Evolutionary conservation across 2,888 invertebrate genomes (phyloP), one percentile per base, ranked within the genome.

Genomic region (Germaria angustata): DNA sequence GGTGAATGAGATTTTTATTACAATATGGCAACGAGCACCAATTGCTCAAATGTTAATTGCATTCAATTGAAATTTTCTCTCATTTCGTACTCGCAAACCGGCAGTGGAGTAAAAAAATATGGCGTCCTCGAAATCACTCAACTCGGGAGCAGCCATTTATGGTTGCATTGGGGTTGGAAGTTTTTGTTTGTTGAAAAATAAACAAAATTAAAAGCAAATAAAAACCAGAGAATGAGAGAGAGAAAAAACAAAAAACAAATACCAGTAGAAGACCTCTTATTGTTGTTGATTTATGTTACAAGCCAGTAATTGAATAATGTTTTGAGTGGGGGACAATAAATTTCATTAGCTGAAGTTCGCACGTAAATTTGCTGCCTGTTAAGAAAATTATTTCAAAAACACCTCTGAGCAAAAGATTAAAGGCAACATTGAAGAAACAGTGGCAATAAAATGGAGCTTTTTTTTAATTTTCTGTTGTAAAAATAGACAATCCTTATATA

Each of bases 241-340:
- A 9, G 20, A n/a, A 3, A 44, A 69, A 55, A 46, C 46, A 63
- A 17, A 63, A 63, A 17, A 13, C 41, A 63, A 75, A 57, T 68
- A 69, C 9, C 41, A 36, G 51, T 72, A 63, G 36, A 57, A 68
- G 61, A 61, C 71, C 66, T 72, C 53, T 72, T 76, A 44, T 32
- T 68, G 71, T 44, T 72, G 82, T 82, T 82, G 82, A 82, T 82
- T 82, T 82, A 82, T 82, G 69, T 75, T 71, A 73, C 81, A 88
- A 87, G 85, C 86, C 86, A 86, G 85, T 89, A 89, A 89, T 89
- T 89, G 89, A 89, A 89, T 89, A 89, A 89, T 88, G 86, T 89
- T 89, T 88, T 83, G 84, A 84, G 82, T 80, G 82, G 84, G 85
- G 79, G 82, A 82, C 79, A 79, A 86, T 88, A 88, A 89, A 89